Conservation (phyloP, 2,888 invertebrate genomes). For the Drepana falcataria region DNA sequence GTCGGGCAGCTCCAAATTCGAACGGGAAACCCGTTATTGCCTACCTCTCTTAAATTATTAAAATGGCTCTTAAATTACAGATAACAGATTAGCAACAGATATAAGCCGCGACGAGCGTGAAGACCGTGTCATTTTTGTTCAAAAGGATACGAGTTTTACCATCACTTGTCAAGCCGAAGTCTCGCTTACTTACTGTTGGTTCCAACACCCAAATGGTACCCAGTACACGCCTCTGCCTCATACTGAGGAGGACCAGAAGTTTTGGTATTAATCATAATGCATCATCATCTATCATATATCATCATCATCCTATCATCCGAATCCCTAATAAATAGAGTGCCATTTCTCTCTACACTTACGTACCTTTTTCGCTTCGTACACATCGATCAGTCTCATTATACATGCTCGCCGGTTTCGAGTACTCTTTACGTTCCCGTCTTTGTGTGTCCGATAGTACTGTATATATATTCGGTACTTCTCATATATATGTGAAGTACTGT, state of each 20-base stretch:
- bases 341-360: no score
- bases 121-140: slow-evolving; percentile 39
- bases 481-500: no score
- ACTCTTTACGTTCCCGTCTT: no score
- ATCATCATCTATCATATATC: no score
- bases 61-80: slow-evolving; percentile 5
- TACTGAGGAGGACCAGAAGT: slow-evolving; percentile 31
- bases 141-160: slow-evolving; percentile 41
- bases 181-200: slow-evolving; percentile 68
- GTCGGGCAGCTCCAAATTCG: no score
- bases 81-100: slow-evolving; percentile 10
- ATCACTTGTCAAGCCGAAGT: slow-evolving; percentile 50
- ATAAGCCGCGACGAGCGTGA: slow-evolving; percentile 8
- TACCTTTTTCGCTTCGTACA: no score
- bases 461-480: no score
- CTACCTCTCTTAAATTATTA: not conserved
- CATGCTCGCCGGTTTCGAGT: no score
- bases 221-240: slow-evolving; percentile 52
- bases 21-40: not conserved
- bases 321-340: no score
- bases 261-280: slow-evolving; percentile 39
- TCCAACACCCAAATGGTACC: slow-evolving; percentile 61
- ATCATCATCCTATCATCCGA: no score
- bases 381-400: no score
- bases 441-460: no score